Evolutionary conservation across 2,113 vertebrate genomes (phyloP), one percentile per base, ranked within the genome.

Genomic region (Baryphthengus martii): DNA sequence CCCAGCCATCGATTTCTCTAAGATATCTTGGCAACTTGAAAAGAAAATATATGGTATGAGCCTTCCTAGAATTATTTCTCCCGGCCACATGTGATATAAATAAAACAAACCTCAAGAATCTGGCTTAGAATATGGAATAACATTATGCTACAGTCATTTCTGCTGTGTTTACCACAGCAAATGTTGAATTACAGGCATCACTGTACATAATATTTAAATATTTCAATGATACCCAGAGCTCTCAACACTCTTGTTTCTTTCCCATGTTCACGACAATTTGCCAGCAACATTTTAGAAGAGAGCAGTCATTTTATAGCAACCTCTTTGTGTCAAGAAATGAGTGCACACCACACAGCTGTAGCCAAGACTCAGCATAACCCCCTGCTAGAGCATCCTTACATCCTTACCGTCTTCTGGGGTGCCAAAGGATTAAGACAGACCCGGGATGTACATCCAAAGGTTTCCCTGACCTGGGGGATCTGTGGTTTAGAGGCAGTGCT

Each of bases 71-170:
- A 89, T 90, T 72, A 72, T 87, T 96, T 90, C 80, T 96, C 71
- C 59, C 42, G n/a, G 85, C 85, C 87, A 82, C 95, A 83, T 95
- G 88, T 86, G 93, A 96, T 91, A 94, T 68, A 95, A 96, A 96
- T 93, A 97, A 95, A 96, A 66, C 85, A 91, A 61, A 79, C 95
- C 95, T 96, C 88, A 92, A 92, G 87, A 95, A 96, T 83, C 81
- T 97, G 97, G 92, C 96, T 96, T 95, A 63, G 93, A 93, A 90
- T 81, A 89, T 55, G 89, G 93, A 97, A 96, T 91, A 89, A 89
- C 75, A 81, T 90, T 92, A 86, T 86, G 85, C 95, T 91, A 50
- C 84, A 91, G 86, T 88, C 45, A 80, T 91, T 96, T 96, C 85
- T 71, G 65, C 85, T 95, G 76, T 55, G 62, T 58, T 96, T 96